Conservation (phyloP, 2,113 vertebrate genomes). For the Mustela lutreola region DNA sequence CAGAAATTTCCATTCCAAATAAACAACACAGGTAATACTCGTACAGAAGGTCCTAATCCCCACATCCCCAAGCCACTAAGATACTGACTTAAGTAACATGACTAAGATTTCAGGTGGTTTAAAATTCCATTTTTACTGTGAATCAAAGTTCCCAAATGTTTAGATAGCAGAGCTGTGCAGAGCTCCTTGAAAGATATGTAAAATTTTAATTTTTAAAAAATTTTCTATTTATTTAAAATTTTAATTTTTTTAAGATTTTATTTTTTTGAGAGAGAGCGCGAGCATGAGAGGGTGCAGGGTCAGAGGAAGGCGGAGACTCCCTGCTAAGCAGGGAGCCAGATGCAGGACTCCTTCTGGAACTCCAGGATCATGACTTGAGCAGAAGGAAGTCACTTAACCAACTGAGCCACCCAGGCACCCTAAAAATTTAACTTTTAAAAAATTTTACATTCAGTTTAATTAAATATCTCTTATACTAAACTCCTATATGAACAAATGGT, state of each 20-base stretch:
- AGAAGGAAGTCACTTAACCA: too few species aligned
- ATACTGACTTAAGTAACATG: background rate
- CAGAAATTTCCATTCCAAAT: constrained; percentile 20
- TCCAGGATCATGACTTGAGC: too few species aligned
- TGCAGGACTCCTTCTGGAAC: too few species aligned
- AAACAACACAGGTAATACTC: constrained; percentile 24
- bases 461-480: constrained; percentile 26
- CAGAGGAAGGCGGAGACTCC: too few species aligned
- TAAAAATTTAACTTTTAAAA: background rate
- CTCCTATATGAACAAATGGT: background rate
- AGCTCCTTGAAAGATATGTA: background rate
- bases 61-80: background rate
- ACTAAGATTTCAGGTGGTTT: background rate
- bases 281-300: too few species aligned
- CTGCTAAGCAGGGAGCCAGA: too few species aligned
- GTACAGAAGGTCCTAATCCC: background rate
- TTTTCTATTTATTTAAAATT: background rate
- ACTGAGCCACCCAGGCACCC: too few species aligned
- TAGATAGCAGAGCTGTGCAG: background rate
- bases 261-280: too few species aligned
- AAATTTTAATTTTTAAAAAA: background rate
- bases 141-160: constrained; percentile 14
- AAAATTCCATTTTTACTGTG: background rate
- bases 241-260: background rate
- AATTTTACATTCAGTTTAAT: background rate